Percentiles rank a stretch among this genome's conserved stretches.
These are phyloP conservation scores for Andrena fulva DNA, from an alignment of 2,888 invertebrate species.

Conservation along the genomic window DNA sequence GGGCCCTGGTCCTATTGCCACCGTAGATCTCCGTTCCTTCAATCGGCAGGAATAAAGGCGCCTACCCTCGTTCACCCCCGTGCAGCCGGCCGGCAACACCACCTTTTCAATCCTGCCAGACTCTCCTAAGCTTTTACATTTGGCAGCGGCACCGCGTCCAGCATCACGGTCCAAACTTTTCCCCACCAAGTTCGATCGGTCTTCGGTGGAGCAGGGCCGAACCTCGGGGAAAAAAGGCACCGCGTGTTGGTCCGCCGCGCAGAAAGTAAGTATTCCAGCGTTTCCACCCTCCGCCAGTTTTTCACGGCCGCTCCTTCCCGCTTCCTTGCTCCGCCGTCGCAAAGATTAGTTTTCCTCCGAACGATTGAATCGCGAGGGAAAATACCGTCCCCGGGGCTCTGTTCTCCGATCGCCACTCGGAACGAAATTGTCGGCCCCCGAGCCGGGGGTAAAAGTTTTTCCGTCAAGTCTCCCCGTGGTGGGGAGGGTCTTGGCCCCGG, in stretches of 20 bases:
- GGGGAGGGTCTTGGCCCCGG: neutral
- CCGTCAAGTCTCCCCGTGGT: conserved; percentile 39
- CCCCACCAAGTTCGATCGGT: conserved; percentile 27
- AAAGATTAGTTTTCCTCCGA: conserved; percentile 12
- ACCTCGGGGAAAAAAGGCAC: neutral
- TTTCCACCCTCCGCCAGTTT: conserved; percentile 6
- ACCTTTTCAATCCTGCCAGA: conserved; percentile 38
- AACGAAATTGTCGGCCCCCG: conserved; percentile 1
- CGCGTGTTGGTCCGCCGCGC: conserved; percentile 1
- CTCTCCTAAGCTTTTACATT: conserved; percentile 38
- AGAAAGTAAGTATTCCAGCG: conserved; percentile 18
- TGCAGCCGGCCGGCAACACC: neutral
- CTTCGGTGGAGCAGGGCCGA: neutral
- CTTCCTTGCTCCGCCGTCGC: neutral
- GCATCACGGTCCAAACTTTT: conserved; percentile 31
- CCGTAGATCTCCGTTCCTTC: conserved; percentile 27
- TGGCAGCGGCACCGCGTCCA: conserved; percentile 15
- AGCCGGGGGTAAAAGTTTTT: conserved; percentile 46
- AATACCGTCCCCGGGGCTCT: neutral
- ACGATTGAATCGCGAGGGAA: conserved; percentile 3
- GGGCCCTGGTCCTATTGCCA: conserved; percentile 2
- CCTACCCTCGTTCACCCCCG: neutral
- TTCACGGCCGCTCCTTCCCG: neutral
- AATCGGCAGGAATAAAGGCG: conserved; percentile 2
- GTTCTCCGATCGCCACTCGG: conserved; percentile 23